phyloP scores from a whole-genome alignment of 2,113 vertebrate species.

The Brienomyrus longianalis region DNA sequence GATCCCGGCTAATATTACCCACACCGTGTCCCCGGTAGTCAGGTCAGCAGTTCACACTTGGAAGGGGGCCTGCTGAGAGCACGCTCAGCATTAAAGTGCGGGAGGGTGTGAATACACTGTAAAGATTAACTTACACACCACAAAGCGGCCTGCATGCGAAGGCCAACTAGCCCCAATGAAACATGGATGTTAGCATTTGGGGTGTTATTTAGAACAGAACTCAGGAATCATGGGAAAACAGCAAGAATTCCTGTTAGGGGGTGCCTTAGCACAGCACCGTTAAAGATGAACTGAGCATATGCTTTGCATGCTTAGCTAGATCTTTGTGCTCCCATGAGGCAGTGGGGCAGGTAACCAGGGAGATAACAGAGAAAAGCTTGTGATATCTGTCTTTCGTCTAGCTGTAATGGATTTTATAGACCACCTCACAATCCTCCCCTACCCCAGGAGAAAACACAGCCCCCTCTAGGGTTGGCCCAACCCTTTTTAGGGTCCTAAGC shows the following conservation, averaged over 20 bases:
- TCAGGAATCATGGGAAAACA: neutral
- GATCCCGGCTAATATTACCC: neutral
- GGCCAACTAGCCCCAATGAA: neutral
- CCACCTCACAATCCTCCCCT: too few relatives aligned
- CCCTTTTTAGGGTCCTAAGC: neutral
- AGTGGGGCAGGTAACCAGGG: neutral
- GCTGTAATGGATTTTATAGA: neutral
- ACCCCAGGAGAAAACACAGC: neutral
- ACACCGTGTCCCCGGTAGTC: neutral
- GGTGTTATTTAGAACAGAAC: neutral
- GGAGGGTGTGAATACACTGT: neutral
- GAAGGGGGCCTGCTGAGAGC: neutral
- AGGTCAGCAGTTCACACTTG: neutral
- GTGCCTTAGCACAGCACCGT: neutral
- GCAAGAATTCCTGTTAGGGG: neutral
- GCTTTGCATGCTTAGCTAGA: neutral
- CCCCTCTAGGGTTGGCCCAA: neutral
- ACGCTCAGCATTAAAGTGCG: neutral
- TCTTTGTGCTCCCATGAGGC: neutral
- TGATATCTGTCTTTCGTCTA: neutral
- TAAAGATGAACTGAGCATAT: neutral
- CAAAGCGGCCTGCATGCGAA: neutral
- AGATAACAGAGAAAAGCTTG: neutral
- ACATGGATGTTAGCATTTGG: too few relatives aligned
- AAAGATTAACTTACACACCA: neutral